Conservation (phyloP, 2,797 vertebrate species). For the Esox lucius region DNA sequence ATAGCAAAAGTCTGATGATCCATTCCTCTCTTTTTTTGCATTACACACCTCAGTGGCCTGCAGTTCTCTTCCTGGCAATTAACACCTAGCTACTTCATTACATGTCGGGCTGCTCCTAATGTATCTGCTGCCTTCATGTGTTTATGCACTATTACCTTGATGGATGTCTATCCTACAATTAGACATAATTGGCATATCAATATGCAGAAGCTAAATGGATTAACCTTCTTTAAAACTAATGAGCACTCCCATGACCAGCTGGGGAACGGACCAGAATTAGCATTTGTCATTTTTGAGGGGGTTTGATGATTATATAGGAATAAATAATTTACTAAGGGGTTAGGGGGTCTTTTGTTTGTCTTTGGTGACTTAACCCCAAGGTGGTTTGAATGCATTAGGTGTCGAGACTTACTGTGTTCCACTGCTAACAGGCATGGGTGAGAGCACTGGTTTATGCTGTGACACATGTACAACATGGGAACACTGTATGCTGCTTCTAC, state of each 20-base stretch:
- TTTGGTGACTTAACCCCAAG: slow-evolving; percentile 35
- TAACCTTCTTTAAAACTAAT: slow-evolving; percentile 98
- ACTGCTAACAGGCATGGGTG: neutral
- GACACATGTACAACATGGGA: neutral
- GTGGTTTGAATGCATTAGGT: slow-evolving; percentile 13
- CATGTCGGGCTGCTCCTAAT: slow-evolving; percentile 91
- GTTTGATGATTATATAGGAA: slow-evolving; percentile 65
- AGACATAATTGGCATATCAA: slow-evolving; percentile 98
- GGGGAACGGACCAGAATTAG: slow-evolving; percentile 92
- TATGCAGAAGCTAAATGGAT: slow-evolving; percentile 99
- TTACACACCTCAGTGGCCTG: slow-evolving; percentile 92
- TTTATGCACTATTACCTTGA: slow-evolving; percentile 99
- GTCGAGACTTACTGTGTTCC: neutral
- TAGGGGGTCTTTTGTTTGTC: slow-evolving; percentile 46
- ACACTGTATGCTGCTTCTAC: too few species aligned
- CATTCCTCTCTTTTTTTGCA: slow-evolving; percentile 85
- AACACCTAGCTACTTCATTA: slow-evolving; percentile 94
- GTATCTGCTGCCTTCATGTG: slow-evolving; percentile 78
- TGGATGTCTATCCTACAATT: slow-evolving; percentile 93
- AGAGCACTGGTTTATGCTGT: neutral
- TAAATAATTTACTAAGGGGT: slow-evolving; percentile 67
- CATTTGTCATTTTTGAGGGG: slow-evolving; percentile 89
- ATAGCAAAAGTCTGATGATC: slow-evolving; percentile 82
- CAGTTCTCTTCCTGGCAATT: slow-evolving; percentile 90
- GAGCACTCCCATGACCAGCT: slow-evolving; percentile 93